phyloP scores from a whole-genome alignment of 2,888 invertebrate genomes.

The Leuctra nigra region DNA sequence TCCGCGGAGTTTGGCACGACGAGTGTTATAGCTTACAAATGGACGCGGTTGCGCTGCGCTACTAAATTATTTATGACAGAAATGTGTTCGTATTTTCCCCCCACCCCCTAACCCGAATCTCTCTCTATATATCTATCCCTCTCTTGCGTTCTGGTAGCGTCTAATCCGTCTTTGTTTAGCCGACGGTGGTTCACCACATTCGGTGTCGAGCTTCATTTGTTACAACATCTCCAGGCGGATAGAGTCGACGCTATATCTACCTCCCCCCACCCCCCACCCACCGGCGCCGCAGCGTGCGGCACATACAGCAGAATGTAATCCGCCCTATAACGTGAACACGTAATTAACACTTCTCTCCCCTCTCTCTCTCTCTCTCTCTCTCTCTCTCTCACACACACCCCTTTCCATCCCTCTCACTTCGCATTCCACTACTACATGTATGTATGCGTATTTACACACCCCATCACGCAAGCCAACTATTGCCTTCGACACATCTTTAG shows the following conservation, averaged over 20 bases:
- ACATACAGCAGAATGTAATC: slow-evolving; percentile 23
- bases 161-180: not conserved
- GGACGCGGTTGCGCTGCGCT: too few species aligned
- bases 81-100: too few species aligned
- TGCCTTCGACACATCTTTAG: too few species aligned
- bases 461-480: not conserved
- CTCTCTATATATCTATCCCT: too few species aligned
- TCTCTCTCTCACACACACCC: not conserved
- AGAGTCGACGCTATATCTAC: not conserved
- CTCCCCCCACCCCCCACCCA: not conserved
- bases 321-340: slow-evolving; percentile 25
- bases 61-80: too few species aligned
- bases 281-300: too few species aligned
- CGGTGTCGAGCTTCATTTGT: slow-evolving; percentile 26
- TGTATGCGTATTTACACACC: not conserved
- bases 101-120: too few species aligned
- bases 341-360: slow-evolving; percentile 24
- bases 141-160: too few species aligned
- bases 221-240: slow-evolving; percentile 13
- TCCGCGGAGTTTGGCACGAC: too few species aligned
- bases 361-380: slow-evolving; percentile 14
- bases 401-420: not conserved
- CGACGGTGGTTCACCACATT: slow-evolving; percentile 21
- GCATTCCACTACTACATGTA: not conserved
- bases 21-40: too few species aligned